A percentile compares a stretch with the other conserved stretches of the same genome.
phyloP scores from a whole-genome alignment of 2,797 vertebrate species.

The Leptoclinus maculatus region DNA sequence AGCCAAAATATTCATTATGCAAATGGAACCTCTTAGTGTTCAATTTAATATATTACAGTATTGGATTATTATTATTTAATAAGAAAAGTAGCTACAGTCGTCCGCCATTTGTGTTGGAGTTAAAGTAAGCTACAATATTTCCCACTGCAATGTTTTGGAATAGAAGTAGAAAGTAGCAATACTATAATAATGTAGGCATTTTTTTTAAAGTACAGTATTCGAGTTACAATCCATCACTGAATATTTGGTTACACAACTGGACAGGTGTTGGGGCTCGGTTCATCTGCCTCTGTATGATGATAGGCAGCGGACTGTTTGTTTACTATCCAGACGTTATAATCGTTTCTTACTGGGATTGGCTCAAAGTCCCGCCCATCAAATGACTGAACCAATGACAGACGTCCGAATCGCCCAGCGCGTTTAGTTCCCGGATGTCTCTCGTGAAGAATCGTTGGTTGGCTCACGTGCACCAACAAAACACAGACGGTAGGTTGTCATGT shows the following conservation, averaged over 20 bases:
- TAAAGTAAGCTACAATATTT: neutral
- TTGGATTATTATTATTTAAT: too few relatives aligned
- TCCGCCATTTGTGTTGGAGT: neutral
- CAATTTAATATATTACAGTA: too few relatives aligned
- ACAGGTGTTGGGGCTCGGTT: constrained; percentile 6
- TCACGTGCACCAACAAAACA: constrained; percentile 77
- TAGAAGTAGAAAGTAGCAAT: neutral
- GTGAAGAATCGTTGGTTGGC: constrained; percentile 53
- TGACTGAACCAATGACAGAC: constrained; percentile 42
- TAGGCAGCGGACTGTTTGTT: constrained; percentile 68
- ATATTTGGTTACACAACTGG: constrained; percentile 32
- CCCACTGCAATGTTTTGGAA: neutral
- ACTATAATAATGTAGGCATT: too few relatives aligned
- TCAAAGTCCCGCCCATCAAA: neutral
- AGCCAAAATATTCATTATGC: too few relatives aligned
- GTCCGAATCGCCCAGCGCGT: rapidly evolving
- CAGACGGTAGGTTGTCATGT: constrained; percentile 56
- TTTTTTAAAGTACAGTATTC: neutral
- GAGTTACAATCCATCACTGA: neutral
- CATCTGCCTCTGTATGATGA: neutral
- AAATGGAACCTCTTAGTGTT: too few relatives aligned
- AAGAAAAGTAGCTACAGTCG: neutral
- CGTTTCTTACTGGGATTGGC: constrained; percentile 49
- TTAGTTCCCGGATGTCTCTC: constrained; percentile 62
- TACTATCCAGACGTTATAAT: constrained; percentile 42